These are phyloP conservation scores for Lutraria rhynchaena DNA, from an alignment of 1,140 invertebrate species.

Conservation along the genomic window DNA sequence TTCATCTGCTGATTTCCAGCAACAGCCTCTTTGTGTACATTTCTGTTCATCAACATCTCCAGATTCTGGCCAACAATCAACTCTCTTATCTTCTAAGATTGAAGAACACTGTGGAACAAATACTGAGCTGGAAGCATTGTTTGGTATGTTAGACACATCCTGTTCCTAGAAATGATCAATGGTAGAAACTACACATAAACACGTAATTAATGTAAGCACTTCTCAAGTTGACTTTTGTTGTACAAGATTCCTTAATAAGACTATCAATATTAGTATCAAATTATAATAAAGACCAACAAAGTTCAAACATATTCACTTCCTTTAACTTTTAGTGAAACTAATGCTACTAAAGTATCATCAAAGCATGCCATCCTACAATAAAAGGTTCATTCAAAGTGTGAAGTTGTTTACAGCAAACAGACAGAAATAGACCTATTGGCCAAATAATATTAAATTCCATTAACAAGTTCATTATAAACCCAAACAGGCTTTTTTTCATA, in stretches of 20 bases:
- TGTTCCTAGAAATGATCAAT: not conserved
- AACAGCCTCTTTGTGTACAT: conserved; percentile 39
- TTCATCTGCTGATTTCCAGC: conserved; percentile 8
- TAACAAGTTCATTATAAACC: no score
- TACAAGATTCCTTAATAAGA: not conserved
- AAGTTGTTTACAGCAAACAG: no score
- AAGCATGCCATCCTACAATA: no score
- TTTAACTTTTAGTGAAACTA: no score
- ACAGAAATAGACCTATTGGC: no score
- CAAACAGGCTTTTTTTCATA: no score
- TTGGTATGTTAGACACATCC: not conserved
- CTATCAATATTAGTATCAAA: not conserved
- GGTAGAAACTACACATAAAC: no score
- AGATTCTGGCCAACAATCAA: conserved; percentile 59
- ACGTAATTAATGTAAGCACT: not conserved
- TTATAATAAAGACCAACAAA: no score
- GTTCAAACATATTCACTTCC: no score
- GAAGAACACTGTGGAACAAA: conserved; percentile 32
- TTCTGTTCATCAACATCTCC: conserved; percentile 33
- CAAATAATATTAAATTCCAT: no score
- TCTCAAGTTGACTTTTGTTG: not conserved
- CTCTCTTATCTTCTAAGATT: conserved; percentile 32
- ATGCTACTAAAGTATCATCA: no score
- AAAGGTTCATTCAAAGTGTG: no score
- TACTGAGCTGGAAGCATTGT: not conserved